Base-by-base conservation (phyloP, 2,888 invertebrate genomes). In the Thymelicus sylvestris region DNA sequence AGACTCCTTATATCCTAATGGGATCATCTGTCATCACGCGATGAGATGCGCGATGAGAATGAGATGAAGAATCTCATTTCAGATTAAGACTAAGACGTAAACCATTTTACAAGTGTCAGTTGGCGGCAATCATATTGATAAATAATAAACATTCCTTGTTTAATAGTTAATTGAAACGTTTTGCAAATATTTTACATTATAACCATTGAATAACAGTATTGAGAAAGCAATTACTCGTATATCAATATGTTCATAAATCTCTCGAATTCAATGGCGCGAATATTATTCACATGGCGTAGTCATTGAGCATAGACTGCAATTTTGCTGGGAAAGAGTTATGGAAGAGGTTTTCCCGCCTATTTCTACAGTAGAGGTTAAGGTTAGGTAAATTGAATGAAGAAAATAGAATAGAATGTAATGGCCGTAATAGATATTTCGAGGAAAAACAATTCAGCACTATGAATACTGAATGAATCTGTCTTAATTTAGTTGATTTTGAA, bases 201-300 rank as follows among this genome's bases (percentile, higher is more conserved):
- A 61, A 52, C 38, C 60, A 50, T 71, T 71, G 47, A 70, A 65
- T 65, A 59, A 41, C 55, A 59, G 50, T 52, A 70, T 50, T 52
- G 70, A 60, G 65, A 70, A 65, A 66, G 70, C 65, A 70, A 65
- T 70, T 70, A 70, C 60, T 52, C 52, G 65, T 10, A 52, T 61
- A 70, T 70, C 65, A 70, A 70, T 66, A 66, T 70, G 65, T 66
- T 61, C 70, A 70, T 70, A 71, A 71, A 71, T 71, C 66, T 66
- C 41, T 55, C 41, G 44, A 24, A 13, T 66, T 71, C 66, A 71
- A 71, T 66, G 61, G 71, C 44, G 71, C 66, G 66, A 71, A 67
- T 61, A 48, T 31, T 67, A 65, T 47, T 65, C 65, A 41, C 65
- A 52, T 50, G 15, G 39, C 60, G 61, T 66, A 70, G 60, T 61